Conservation (phyloP, 37 sponge, comb jelly and placozoan genomes). For the Ianthella basta region DNA sequence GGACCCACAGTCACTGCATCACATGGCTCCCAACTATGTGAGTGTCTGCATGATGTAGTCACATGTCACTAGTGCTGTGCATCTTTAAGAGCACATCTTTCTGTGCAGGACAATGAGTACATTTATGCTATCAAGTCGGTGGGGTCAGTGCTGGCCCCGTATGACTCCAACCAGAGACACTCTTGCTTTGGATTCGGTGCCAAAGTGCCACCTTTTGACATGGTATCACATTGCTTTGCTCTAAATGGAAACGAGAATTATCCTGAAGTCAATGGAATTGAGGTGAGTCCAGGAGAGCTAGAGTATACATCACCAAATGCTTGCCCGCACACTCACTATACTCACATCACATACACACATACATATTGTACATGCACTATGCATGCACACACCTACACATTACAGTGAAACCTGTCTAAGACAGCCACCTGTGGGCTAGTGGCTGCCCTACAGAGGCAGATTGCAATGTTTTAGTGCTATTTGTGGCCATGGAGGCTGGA, state of each 20-base stretch:
- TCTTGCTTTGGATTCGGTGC: conserved; percentile 92
- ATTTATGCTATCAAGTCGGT: conserved; percentile 80
- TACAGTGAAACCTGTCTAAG: too few species aligned
- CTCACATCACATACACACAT: too few species aligned
- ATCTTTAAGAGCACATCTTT: neutral
- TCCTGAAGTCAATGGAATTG: conserved; percentile 78
- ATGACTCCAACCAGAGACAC: conserved; percentile 79
- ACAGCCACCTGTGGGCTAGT: too few species aligned
- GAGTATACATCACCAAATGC: too few species aligned
- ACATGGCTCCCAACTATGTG: conserved; percentile 59
- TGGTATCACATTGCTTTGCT: conserved; percentile 87
- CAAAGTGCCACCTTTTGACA: conserved; percentile 61
- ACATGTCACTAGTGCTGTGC: too few species aligned
- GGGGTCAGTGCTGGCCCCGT: conserved; percentile 83
- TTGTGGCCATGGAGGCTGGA: too few species aligned
- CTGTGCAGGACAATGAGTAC: conserved; percentile 83
- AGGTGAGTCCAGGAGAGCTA: too few species aligned
- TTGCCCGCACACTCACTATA: too few species aligned
- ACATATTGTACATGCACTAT: too few species aligned
- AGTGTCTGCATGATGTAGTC: neutral
- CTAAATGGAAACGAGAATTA: conserved; percentile 65
- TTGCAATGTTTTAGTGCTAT: too few species aligned
- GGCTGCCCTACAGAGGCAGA: too few species aligned
- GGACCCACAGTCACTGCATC: conserved; percentile 68
- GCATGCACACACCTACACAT: too few species aligned